Conservation (phyloP, 2,888 invertebrate species). For the Patella ulyssiponensis region DNA sequence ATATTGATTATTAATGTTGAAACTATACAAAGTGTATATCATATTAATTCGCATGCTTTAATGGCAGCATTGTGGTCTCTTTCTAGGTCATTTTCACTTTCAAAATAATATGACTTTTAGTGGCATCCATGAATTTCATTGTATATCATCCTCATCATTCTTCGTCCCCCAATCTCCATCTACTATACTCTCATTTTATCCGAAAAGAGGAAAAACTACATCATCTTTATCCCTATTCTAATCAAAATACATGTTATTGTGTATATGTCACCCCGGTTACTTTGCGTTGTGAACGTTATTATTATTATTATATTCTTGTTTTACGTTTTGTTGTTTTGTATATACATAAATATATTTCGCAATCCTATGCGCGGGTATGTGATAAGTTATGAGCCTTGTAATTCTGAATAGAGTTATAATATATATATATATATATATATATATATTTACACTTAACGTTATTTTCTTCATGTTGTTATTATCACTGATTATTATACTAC, state of each 20-base stretch:
- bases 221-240: neutral
- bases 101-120: no score
- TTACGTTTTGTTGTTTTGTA: slow-evolving; percentile 7
- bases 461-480: slow-evolving; percentile 9
- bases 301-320: neutral
- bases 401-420: neutral
- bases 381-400: slow-evolving; percentile 3
- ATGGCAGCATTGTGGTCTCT: no score
- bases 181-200: neutral
- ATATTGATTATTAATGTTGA: no score
- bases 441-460: slow-evolving; percentile 7
- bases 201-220: slow-evolving; percentile 12
- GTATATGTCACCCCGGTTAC: slow-evolving; percentile 8
- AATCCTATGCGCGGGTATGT: slow-evolving; percentile 7
- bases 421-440: neutral
- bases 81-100: no score
- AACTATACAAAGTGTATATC: no score
- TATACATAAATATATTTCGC: slow-evolving; percentile 8
- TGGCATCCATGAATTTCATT: no score
- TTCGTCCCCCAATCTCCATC: no score
- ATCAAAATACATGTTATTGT: neutral
- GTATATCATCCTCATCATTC: no score
- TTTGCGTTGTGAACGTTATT: slow-evolving; percentile 10
- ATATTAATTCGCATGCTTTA: no score
- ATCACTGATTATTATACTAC: neutral